Conservation (phyloP, 2,797 vertebrate genomes). For the Scleropages formosus region DNA sequence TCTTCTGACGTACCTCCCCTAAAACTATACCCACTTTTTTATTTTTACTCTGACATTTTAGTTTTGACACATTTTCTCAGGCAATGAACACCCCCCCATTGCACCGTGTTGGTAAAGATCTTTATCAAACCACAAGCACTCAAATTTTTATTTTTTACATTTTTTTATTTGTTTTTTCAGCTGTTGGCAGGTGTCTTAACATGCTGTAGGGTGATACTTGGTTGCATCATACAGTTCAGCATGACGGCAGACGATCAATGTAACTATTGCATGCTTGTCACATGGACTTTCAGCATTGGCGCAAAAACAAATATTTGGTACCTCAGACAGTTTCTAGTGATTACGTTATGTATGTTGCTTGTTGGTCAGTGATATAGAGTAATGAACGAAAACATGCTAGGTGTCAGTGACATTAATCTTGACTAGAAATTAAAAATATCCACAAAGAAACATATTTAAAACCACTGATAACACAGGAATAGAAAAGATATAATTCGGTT, state of each 20-base stretch:
- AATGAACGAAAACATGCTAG: no score
- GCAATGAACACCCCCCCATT: background rate
- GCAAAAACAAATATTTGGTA: background rate
- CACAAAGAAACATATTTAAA: background rate
- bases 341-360: no score
- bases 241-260: background rate
- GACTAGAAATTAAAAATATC: background rate
- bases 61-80: conserved; percentile 21
- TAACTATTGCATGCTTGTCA: background rate
- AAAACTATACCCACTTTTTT: conserved; percentile 20
- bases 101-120: conserved; percentile 36
- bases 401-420: no score
- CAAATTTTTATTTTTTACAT: conserved; percentile 33
- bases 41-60: conserved; percentile 25
- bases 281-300: no score
- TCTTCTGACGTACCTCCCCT: background rate
- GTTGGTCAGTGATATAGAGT: no score
- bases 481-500: conserved; percentile 6
- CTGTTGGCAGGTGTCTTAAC: conserved; percentile 19
- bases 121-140: conserved; percentile 42
- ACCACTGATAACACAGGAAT: background rate
- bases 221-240: background rate
- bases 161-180: conserved; percentile 22
- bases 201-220: background rate
- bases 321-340: background rate